Base-by-base conservation (phyloP, 2,113 vertebrate genomes). In the Pristiophorus japonicus region DNA sequence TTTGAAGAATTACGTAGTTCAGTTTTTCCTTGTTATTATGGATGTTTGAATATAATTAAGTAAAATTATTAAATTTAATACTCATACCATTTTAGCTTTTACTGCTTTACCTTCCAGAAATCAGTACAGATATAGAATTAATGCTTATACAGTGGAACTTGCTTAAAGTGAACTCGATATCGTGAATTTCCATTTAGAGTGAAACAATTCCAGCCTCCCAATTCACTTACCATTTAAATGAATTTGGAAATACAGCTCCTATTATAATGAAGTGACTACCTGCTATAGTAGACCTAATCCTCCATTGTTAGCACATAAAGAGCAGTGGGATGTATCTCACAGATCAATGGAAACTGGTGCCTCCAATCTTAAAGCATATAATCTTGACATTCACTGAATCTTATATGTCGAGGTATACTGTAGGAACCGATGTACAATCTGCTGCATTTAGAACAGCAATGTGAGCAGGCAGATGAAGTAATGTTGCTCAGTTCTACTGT, bases 141-240 rank as follows among this genome's bases (percentile, higher is more conserved):
- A 94, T 22, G 27, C 42, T 51, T 73, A 45, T 73, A 30, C 65
- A 34, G 66, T 51, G 65, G 22, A 94, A 94, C 42, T 70, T 92
- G 45, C 42, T 30, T 51, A 70, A 70, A 70, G 42, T 27, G 66
- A 94, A 70, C 22, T 51, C 30, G 45, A 73, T 94, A 51, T 47
- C 51, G 66, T 73, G 93, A 94, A 73, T 47, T 94, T 94, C 93
- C 65, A 94, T 94, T 94, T 70, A 94, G 42, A 16, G 66, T 94
- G 65, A 94, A 73, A 73, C 45, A 51, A 73, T 94, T 70, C 45
- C 42, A 94, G 65, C 70, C 66, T 94, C 45, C 62, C 91, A 93
- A 42, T 93, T 93, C 62, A 70, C 42, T 34, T 51, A 67, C 20
- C 11, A 70, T 94, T 73, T 51, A 94, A 94, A 94, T 94, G 42